phyloP scores from a whole-genome alignment of 2,888 invertebrate species.

The Epistrophe eligans region DNA sequence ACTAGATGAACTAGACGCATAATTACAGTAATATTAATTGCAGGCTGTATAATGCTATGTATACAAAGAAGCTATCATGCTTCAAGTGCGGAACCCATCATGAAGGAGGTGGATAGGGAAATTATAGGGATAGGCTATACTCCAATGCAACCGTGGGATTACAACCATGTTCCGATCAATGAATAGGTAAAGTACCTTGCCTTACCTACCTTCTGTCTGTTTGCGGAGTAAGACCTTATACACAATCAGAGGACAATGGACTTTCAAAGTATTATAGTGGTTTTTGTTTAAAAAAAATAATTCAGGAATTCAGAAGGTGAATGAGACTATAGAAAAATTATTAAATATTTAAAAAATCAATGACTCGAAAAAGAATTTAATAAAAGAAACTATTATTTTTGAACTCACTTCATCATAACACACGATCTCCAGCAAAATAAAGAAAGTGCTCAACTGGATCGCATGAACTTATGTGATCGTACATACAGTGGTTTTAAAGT shows the following conservation, averaged over 20 bases:
- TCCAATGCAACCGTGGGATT: constrained; percentile 54
- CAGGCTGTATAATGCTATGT: constrained; percentile 28
- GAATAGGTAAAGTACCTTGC: neutral
- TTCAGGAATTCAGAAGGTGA: too few species aligned
- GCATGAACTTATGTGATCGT: too few species aligned
- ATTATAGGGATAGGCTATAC: constrained; percentile 46
- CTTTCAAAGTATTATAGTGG: neutral
- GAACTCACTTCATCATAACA: too few species aligned
- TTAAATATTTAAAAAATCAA: too few species aligned
- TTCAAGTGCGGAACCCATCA: constrained; percentile 42
- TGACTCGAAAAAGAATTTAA: too few species aligned
- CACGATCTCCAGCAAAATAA: too few species aligned
- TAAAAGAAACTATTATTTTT: too few species aligned
- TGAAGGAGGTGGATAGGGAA: constrained; percentile 48
- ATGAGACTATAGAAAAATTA: too few species aligned
- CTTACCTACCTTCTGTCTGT: neutral
- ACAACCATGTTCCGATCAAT: constrained; percentile 26
- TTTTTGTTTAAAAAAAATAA: too few species aligned
- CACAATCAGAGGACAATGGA: constrained; percentile 31
- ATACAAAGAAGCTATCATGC: constrained; percentile 40
- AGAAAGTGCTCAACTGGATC: too few species aligned
- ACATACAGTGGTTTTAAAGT: too few species aligned
- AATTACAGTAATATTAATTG: constrained; percentile 74
- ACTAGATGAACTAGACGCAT: constrained; percentile 69
- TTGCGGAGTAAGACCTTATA: neutral